phyloP scores from a whole-genome alignment of 2,797 vertebrate species.

The Bovichtus variegatus region DNA sequence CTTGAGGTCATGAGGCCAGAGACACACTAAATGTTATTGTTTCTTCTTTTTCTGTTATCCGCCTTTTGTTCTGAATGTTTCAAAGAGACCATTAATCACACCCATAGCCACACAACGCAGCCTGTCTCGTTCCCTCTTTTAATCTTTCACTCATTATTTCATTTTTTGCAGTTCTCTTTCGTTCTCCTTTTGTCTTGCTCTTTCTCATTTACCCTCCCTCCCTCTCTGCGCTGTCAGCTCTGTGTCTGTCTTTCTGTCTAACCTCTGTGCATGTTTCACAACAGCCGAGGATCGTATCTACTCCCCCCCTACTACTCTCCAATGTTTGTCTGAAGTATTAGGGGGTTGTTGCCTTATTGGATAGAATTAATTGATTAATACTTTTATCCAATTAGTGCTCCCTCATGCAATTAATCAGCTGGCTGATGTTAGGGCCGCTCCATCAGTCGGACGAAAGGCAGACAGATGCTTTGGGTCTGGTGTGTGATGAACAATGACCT shows the following conservation, averaged over 20 bases:
- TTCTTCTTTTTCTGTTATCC: constrained; percentile 49
- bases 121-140: constrained; percentile 42
- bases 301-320: constrained; percentile 50
- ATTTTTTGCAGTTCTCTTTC: constrained; percentile 30
- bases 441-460: constrained; percentile 72
- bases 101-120: constrained; percentile 25
- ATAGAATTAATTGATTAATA: constrained; percentile 88
- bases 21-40: constrained; percentile 72
- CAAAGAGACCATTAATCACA: constrained; percentile 79
- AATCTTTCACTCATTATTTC: constrained; percentile 37
- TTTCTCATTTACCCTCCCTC: constrained; percentile 6
- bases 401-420: constrained; percentile 88
- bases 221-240: constrained; percentile 29
- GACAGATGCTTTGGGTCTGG: constrained; percentile 74
- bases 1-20: constrained; percentile 67
- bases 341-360: constrained; percentile 80
- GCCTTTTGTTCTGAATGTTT: constrained; percentile 67
- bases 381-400: constrained; percentile 88
- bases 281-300: constrained; percentile 45
- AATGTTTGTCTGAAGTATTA: constrained; percentile 86
- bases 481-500: constrained; percentile 78
- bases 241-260: constrained; percentile 45
- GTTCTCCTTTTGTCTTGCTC: constrained; percentile 24
- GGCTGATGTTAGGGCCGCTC: constrained; percentile 73
- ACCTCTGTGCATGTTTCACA: constrained; percentile 61